A percentile compares a stretch with the other conserved stretches of the same genome.
Conservation (phyloP, 2,797 vertebrate genomes). For the Dallia pectoralis region DNA sequence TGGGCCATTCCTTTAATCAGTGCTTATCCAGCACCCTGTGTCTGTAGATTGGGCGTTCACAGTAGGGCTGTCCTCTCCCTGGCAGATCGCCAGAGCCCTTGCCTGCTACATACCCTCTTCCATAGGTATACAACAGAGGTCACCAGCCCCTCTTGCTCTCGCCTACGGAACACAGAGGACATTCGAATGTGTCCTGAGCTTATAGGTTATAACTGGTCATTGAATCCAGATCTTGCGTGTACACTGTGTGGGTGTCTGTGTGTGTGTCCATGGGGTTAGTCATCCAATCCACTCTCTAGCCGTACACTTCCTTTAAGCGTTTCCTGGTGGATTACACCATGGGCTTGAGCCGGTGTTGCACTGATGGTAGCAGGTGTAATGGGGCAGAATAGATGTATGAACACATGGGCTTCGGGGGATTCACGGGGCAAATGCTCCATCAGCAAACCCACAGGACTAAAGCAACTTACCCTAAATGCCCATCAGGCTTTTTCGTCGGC, state of each 20-base stretch:
- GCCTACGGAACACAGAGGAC: neutral
- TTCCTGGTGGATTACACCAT: neutral
- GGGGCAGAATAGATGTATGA: conserved; percentile 21
- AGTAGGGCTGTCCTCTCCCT: conserved; percentile 23
- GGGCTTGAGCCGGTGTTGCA: no score
- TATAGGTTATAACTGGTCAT: no score
- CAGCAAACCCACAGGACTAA: conserved; percentile 41
- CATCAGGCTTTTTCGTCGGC: neutral
- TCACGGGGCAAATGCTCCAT: conserved; percentile 40
- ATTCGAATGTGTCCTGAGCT: no score
- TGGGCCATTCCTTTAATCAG: neutral
- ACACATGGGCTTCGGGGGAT: conserved; percentile 24
- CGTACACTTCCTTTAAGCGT: no score
- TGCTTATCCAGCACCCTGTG: neutral
- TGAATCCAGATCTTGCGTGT: neutral
- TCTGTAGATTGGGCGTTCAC: conserved; percentile 18
- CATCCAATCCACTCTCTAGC: neutral
- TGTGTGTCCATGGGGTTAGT: neutral
- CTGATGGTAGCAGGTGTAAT: conserved; percentile 5
- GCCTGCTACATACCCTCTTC: neutral
- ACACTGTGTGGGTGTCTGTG: neutral
- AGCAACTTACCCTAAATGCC: conserved; percentile 37
- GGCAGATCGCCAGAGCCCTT: neutral
- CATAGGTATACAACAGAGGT: neutral
- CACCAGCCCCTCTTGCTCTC: neutral